Base-by-base conservation (phyloP, 2,888 invertebrate genomes). In the Agonum fuliginosum region DNA sequence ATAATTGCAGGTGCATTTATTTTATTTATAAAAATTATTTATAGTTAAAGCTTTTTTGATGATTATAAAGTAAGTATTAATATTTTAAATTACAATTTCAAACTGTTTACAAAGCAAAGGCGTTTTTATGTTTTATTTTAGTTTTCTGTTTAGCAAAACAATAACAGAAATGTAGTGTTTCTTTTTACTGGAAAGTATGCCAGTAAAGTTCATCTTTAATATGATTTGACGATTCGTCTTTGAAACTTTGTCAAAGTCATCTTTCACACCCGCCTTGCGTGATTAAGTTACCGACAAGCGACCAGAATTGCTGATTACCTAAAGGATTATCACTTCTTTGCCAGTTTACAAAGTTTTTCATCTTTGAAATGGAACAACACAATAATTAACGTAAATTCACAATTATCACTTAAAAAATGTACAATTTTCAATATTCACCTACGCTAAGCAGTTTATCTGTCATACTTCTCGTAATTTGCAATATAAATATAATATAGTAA, bases 261-360 rank as follows among this genome's bases (percentile, higher is more conserved):
- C 22, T 69, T 69, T 69, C 69, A 22, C 43, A 43, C 24, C 69
- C 24, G 22, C 43, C 43, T 69, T 22, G 41, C 69, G 69, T 69
- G 41, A 69, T 69, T 69, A 69, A 69, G 69, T 69, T 69, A 43
- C 43, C 41, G 41, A 69, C 43, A 69, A 27, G 20, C 41, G 43
- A 69, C 69, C 46, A 46, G 69, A 69, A 69, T 69, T 69, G 43
- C 69, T 69, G 69, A 69, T 69, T 69, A 69, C 22, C 22, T 69
- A 43, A 43, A 69, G 69, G 69, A 69, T 69, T 69, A 69, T 12
- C 14, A 62, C 30, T 30, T 62, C 19, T 17, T 17, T 3, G 30
- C 17, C 3, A 12, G 37, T 19, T 65, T 12, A 1, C n/a, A 69
- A 69, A 6, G 22, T 67, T 67, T 69, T 69, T 69, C 46, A 69